phyloP scores from a whole-genome alignment of 2,797 vertebrate genomes.

The Schizothorax lantsangensis region DNA sequence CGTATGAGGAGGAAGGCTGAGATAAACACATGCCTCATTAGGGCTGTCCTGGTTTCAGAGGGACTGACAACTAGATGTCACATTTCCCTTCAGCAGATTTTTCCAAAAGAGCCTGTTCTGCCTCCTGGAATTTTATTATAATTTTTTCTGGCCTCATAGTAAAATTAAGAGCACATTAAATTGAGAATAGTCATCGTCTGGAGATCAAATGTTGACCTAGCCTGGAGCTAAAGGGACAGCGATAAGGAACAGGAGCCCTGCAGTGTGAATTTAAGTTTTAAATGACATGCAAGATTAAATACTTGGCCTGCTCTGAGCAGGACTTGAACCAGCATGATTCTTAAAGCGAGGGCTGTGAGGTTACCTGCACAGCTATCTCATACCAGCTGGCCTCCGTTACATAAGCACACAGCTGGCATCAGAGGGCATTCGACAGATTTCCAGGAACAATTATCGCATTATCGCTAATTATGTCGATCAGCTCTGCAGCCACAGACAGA shows the following conservation, averaged over 20 bases:
- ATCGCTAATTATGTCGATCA: conserved; percentile 53
- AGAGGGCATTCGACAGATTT: conserved; percentile 57
- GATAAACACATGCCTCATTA: conserved; percentile 32
- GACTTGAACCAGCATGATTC: not conserved
- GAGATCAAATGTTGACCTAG: not conserved
- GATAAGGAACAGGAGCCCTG: conserved; percentile 5
- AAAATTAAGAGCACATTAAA: not conserved
- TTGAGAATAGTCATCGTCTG: not conserved
- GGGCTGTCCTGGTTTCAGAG: not conserved
- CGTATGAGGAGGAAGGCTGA: not conserved
- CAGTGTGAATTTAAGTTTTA: not conserved
- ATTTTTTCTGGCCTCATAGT: not conserved
- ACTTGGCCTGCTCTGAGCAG: not conserved
- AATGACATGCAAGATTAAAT: conserved; percentile 13
- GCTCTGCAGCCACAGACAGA: conserved; percentile 22
- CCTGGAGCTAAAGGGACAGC: not conserved
- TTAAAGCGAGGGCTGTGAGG: not conserved
- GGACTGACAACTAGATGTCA: conserved; percentile 1
- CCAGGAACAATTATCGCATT: conserved; percentile 62
- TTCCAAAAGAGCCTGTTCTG: not conserved
- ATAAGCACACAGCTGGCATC: conserved; percentile 37
- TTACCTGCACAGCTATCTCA: conserved; percentile 12
- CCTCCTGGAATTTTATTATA: not conserved
- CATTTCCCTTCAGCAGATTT: conserved; percentile 16
- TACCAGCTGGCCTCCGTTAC: conserved; percentile 7